Base-by-base conservation (phyloP, 2,113 vertebrate genomes). In the Paedocypris sp. region DNA sequence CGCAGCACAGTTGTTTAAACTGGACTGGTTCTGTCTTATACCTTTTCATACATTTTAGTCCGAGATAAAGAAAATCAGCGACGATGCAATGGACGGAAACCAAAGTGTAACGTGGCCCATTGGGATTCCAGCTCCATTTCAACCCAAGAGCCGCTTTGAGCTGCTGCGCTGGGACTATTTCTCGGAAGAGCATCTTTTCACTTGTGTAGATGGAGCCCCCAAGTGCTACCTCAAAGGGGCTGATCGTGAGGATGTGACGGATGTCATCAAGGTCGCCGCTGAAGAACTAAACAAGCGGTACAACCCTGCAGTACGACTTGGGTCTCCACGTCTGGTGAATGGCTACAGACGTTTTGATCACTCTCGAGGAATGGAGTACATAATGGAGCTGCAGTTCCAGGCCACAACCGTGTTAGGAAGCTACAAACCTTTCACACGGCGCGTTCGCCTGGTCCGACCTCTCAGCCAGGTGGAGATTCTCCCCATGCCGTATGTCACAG, bases 101-200 rank as follows among this genome's bases (percentile, higher is more conserved):
- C 80, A 83, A 0, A 76, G 81, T 0, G 75, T 89, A 39, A 78
- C 80, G 0, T 99, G 95, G 94, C 95, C 95, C 0, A 42, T 96
- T 3, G 95, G 95, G 42, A 87, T 98, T 50, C 87, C 86, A 0
- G 83, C 91, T 1, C 89, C 90, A 0, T 99, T 94, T 62, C 87
- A 91, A 67, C 90, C 94, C 0, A 86, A 88, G 59, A 89, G 87
- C 1, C 91, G 93, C 4, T 97, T 97, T 1, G 95, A 99, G 75
- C 91, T 99, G 16, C 79, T 98, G 33, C 86, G 85, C 51, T 99
- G 94, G 94, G 94, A 99, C 67, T 94, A 98, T 70, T 99, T 99
- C 57, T 98, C 91, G 0, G 94, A 99, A 69, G 88, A 95, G 23
- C 87, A 93, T 15, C 78, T 90, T 38, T 99, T 89, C 16, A 86